Base-by-base conservation (phyloP, 2,888 invertebrate genomes). In the Hydroisotoma schaefferi region DNA sequence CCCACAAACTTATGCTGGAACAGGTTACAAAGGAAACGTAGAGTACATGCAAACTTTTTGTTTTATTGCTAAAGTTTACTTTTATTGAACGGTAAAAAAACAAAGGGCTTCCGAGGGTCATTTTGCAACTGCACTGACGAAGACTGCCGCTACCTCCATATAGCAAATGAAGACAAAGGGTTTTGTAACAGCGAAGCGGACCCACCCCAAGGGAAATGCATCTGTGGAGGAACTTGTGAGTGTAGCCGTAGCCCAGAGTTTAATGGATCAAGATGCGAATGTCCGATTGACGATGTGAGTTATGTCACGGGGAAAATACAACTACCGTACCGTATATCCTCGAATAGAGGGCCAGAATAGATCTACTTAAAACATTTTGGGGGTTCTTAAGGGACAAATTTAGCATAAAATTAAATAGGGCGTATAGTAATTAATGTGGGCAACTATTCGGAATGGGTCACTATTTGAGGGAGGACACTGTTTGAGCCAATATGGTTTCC, bases 101-200 rank as follows among this genome's bases (percentile, higher is more conserved):
- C n/a, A 48, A 22, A 63, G 63, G 56, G 47, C 0, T 43, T 18
- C n/a, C 22, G 26, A 23, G 63, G 63, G 20, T 22, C 27, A 29
- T 53, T 55, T 18, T 63, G 63, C 46, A 40, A 63, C 26, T 63
- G 63, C 28, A 25, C 43, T 15, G 59, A 63, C 22, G 38, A 25
- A n/a, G 52, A 55, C 22, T 62, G 62, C 25, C 47, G 23, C 8
- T 8, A 8, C 2, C 8, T 20, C 4, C 5, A 5, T 15, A 15
- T 8, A 5, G 38, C 33, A 2, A 3, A 15, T 5, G 25, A 20
- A 1, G 62, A 62, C 20, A 54, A 37, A n/a, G 62, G 62, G 18
- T 29, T 58, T 12, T 62, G 62, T 26, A 62, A 62, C 25, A n/a
- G n/a, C n/a, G n/a, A n/a, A n/a, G 18, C 33, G 25, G 27, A 53